Base-by-base conservation (phyloP, 1,140 invertebrate species). In the Coboldia fuscipes region DNA sequence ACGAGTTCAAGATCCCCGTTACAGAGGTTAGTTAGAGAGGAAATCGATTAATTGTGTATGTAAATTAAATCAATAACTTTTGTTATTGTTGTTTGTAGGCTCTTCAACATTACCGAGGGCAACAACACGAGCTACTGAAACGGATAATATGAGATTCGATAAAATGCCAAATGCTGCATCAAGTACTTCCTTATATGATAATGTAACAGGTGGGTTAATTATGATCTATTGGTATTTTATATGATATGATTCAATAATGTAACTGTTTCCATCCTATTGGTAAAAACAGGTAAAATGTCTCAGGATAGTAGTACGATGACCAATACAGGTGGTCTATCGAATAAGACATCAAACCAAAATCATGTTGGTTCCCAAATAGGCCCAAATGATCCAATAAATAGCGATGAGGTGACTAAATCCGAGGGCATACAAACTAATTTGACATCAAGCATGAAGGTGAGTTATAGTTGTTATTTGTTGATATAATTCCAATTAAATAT, bases 151-250 rank as follows among this genome's bases (percentile, higher is more conserved):
- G 33, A 55, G 55, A 30, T 60, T 68, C 38, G 50, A 61, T 9
- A 76, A 80, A 41, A 80, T 81, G 55, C 77, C 82, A 35, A 72
- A 75, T 19, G 71, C 75, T 16, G 78, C 79, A 14, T 85, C 82
- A 39, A 83, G 75, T 42, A 80, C 78, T 9, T 85, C 82, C 20
- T 67, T 88, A n/a, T 86, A 88, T 51, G 83, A 90, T 57, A 84
- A 86, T 54, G 79, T 85, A 34, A 61, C 66, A 43, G 61, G 61
- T 26, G 61, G 66, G 22, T 12, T 7, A 23, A 23, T 12, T 23
- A 6, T 23, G 22, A 23, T 7, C 22, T 7, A 23, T 7, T 27
- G 24, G 24, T 14, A 27, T 27, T 10, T 14, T n/a, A 27, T 27
- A 10, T 14, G 14, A 3, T n/a, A 27, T 27, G 4, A 23, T 4